Conservation (phyloP, 1,140 invertebrate species). For the Ptiloglossa arizonensis region DNA sequence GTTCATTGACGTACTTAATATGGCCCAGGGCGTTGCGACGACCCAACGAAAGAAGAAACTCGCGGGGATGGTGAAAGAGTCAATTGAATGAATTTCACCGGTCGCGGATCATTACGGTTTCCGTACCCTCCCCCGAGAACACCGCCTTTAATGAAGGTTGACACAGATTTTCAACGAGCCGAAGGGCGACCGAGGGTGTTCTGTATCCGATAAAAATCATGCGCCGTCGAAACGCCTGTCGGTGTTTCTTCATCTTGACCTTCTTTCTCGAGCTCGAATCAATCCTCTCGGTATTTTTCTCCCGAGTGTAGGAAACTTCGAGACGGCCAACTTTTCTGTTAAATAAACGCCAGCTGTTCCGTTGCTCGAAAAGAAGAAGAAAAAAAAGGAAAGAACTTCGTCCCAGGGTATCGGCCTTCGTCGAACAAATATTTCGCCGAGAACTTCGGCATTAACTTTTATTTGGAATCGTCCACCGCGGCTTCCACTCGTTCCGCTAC, state of each 20-base stretch:
- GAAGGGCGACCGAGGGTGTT: constrained; percentile 29
- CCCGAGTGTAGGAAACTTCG: not conserved
- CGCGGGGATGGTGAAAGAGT: constrained; percentile 5
- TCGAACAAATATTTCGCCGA: not conserved
- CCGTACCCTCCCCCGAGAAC: not conserved
- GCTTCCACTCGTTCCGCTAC: too few species aligned
- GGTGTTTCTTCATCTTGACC: constrained; percentile 57
- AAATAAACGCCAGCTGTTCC: constrained; percentile 24
- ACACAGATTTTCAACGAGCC: constrained; percentile 57
- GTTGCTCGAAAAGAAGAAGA: not conserved
- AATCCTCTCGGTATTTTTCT: constrained; percentile 15
- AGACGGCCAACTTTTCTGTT: constrained; percentile 8
- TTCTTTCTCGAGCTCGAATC: constrained; percentile 36
- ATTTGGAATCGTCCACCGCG: not conserved
- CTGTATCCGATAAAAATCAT: constrained; percentile 56
- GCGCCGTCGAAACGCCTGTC: constrained; percentile 19
- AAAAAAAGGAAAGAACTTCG: not conserved
- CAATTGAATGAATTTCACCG: constrained; percentile 43
- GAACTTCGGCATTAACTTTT: not conserved
- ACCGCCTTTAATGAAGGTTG: constrained; percentile 52
- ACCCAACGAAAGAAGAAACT: constrained; percentile 1
- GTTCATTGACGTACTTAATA: constrained; percentile 6
- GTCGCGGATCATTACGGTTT: constrained; percentile 37
- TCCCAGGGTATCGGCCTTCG: not conserved
- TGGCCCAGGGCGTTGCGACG: not conserved